A percentile compares a stretch with the other conserved stretches of the same genome.
Conservation (phyloP, 2,797 vertebrate species). For the Danio choprae region DNA sequence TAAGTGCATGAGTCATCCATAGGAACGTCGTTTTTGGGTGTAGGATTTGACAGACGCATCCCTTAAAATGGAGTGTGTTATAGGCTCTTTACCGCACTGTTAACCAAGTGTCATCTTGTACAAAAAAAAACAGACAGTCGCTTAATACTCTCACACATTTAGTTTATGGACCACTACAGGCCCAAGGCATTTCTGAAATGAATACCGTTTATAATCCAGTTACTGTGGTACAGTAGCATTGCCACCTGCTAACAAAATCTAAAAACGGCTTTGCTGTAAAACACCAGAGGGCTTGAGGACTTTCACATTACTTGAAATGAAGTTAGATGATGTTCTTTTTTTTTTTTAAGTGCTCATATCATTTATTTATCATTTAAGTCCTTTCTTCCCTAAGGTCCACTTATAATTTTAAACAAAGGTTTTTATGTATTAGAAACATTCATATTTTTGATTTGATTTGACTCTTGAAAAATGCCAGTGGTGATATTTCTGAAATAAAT, state of each 20-base stretch:
- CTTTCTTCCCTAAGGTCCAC: constrained; percentile 6
- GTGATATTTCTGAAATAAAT: not conserved
- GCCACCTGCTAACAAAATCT: constrained; percentile 9
- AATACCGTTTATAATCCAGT: constrained; percentile 26
- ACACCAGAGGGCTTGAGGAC: not conserved
- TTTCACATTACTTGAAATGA: constrained; percentile 24
- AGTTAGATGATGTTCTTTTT: constrained; percentile 5
- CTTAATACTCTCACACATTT: not conserved
- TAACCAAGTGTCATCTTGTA: constrained; percentile 7
- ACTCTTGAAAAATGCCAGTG: not conserved
- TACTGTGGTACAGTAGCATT: constrained; percentile 19
- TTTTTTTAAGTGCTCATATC: constrained; percentile 5
- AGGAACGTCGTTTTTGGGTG: constrained; percentile 2
- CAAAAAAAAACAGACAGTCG: not conserved
- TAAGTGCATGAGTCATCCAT: constrained; percentile 53
- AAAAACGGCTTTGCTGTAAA: constrained; percentile 1
- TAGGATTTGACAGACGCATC: constrained; percentile 14
- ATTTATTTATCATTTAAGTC: not conserved
- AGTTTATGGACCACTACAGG: constrained; percentile 22
- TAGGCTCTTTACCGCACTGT: constrained; percentile 17
- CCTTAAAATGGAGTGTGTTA: constrained; percentile 23
- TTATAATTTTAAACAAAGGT: not conserved
- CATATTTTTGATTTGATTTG: not conserved
- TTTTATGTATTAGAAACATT: not conserved
- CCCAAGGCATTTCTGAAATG: constrained; percentile 18